Conservation (phyloP, 2,113 vertebrate genomes). For the Equus przewalskii region DNA sequence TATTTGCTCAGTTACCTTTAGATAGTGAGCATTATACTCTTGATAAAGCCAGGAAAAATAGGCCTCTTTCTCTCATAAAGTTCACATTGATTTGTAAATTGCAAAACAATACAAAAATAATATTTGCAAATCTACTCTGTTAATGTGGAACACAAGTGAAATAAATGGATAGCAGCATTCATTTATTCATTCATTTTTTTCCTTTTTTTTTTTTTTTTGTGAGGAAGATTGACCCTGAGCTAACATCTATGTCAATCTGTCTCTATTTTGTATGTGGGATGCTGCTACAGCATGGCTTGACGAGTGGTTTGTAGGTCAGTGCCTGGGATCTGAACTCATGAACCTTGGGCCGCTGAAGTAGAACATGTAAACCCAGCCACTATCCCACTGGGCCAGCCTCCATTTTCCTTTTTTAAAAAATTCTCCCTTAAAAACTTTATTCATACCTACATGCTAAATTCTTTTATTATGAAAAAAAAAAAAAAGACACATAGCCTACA, state of each 20-base stretch:
- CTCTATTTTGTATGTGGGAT: no score
- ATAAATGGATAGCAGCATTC: neutral
- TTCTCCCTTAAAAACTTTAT: neutral
- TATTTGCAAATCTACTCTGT: neutral
- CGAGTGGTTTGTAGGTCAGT: no score
- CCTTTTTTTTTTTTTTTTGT: neutral
- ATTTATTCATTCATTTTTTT: neutral
- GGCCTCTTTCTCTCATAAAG: neutral
- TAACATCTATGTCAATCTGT: no score
- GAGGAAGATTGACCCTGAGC: no score
- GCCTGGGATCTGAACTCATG: no score
- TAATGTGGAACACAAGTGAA: neutral
- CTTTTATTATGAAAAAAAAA: neutral
- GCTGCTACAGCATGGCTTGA: no score
- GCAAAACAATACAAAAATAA: neutral
- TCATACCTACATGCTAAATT: neutral
- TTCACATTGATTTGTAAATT: neutral
- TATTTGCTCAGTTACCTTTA: neutral
- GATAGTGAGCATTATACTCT: neutral
- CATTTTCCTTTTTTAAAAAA: neutral
- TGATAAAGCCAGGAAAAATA: neutral
- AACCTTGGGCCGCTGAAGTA: no score
- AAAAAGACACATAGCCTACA: neutral
- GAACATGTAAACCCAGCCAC: no score
- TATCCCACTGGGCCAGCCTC: no score